phyloP scores from a whole-genome alignment of 2,888 invertebrate genomes.

The Liodrosophila aerea region DNA sequence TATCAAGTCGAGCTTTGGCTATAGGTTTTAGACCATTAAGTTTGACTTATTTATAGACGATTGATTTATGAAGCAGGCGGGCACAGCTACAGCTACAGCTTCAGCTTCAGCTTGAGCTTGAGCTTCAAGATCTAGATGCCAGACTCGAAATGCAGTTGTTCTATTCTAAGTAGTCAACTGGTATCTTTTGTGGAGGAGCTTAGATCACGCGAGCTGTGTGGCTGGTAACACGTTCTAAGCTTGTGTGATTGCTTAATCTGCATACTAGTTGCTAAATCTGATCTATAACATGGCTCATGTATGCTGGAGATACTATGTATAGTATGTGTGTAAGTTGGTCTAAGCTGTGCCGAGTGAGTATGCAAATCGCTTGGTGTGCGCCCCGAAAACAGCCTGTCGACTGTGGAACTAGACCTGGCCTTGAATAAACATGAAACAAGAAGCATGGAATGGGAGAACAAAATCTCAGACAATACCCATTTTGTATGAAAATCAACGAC shows the following conservation, averaged over 20 bases:
- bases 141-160: conserved; percentile 8
- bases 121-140: conserved; percentile 1
- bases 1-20: conserved; percentile 53
- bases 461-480: conserved; percentile 49
- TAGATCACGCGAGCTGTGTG: conserved; percentile 38
- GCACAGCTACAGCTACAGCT: background rate
- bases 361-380: conserved; percentile 51
- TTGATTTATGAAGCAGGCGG: conserved; percentile 61
- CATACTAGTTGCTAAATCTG: conserved; percentile 57
- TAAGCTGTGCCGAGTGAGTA: conserved; percentile 52
- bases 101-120: background rate
- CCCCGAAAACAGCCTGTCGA: conserved; percentile 48
- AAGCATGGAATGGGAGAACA: background rate
- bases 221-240: conserved; percentile 44
- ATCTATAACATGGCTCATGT: conserved; percentile 53
- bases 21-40: conserved; percentile 60
- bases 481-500: conserved; percentile 52
- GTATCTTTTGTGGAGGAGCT: background rate
- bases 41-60: conserved; percentile 68
- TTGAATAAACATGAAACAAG: conserved; percentile 52
- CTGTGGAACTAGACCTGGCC: conserved; percentile 47
- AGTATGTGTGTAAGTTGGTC: conserved; percentile 61
- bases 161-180: conserved; percentile 1
- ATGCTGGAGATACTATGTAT: conserved; percentile 28
- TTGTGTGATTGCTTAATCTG: conserved; percentile 52